phyloP scores from a whole-genome alignment of 2,113 vertebrate genomes.

The Aepyceros melampus region DNA sequence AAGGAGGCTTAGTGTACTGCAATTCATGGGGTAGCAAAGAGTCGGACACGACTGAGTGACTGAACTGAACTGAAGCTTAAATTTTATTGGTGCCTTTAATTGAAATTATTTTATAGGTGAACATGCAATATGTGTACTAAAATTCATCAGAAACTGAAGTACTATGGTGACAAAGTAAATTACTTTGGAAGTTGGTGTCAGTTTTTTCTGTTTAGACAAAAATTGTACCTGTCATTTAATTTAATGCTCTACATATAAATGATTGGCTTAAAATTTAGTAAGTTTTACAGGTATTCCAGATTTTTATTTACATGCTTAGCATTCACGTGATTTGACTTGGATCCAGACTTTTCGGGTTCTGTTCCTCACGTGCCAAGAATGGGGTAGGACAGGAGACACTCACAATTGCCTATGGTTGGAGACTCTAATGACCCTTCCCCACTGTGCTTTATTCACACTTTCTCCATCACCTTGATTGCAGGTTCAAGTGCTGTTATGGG shows the following conservation, averaged over 20 bases:
- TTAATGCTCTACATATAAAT: not conserved
- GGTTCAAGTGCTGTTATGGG: not conserved
- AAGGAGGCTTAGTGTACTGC: too few relatives aligned
- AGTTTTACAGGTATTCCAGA: not conserved
- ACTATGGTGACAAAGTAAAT: not conserved
- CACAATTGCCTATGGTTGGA: not conserved
- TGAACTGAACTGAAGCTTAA: not conserved
- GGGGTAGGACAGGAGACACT: not conserved
- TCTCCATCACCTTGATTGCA: not conserved
- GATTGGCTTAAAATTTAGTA: not conserved
- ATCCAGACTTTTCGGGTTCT: not conserved
- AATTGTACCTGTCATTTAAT: not conserved
- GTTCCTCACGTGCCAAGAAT: not conserved
- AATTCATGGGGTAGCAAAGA: too few relatives aligned
- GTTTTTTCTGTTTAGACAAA: not conserved
- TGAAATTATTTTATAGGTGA: not conserved
- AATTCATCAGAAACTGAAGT: constrained; percentile 20
- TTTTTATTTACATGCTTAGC: constrained; percentile 16
- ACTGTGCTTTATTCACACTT: not conserved
- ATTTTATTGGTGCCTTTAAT: not conserved
- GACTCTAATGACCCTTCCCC: not conserved
- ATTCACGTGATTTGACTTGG: not conserved
- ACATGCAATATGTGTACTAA: not conserved
- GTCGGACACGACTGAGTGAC: too few relatives aligned
- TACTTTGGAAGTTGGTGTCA: not conserved